Evolutionary conservation across 2,888 invertebrate species (phyloP), one percentile per base, ranked within the genome.

Genomic region (Gymnoscelis rufifasciata): DNA sequence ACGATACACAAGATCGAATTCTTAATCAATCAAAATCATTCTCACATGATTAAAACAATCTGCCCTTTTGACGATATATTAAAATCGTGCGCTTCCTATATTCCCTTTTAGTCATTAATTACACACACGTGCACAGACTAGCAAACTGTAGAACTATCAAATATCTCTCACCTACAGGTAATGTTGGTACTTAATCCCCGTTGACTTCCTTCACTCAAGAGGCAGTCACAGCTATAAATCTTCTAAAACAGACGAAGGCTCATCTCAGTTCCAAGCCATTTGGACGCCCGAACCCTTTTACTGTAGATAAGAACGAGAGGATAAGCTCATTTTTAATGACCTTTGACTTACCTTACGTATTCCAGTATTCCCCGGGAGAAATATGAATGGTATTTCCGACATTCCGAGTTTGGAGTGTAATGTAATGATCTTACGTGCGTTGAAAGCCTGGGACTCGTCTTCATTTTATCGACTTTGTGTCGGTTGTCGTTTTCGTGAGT

Each of bases 271-370:
- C 7, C 7, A 11, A 35, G 19, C 35, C 35, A 19, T 35, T 8
- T 35, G 19, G 19, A 6, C 31, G n/a, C 35, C 15, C 10, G 43
- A 44, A 37, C 47, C 47, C 41, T 42, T 47, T 38, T 28, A 26
- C 36, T 38, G 46, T 14, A 46, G 47, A 47, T 39, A 43, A 43
- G 43, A 26, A 43, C 38, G 43, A 27, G 30, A 41, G 37, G 47
- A 40, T 14, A 38, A 39, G 43, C 36, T 48, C 39, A 43, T 39
- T 48, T 46, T 43, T 39, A 47, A 43, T 39, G 43, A 35, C 29
- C 27, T 42, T 27, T 33, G 29, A 27, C 35, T 35, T 35, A 35
- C 19, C 19, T 35, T 35, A 15, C 19, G 35, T 19, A 35, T 19
- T 10, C 19, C 15, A 23, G n/a, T 27, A 24, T 11, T 19, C 12